Base-by-base conservation (phyloP, 2,113 vertebrate genomes). In the Terrapene triunguis region DNA sequence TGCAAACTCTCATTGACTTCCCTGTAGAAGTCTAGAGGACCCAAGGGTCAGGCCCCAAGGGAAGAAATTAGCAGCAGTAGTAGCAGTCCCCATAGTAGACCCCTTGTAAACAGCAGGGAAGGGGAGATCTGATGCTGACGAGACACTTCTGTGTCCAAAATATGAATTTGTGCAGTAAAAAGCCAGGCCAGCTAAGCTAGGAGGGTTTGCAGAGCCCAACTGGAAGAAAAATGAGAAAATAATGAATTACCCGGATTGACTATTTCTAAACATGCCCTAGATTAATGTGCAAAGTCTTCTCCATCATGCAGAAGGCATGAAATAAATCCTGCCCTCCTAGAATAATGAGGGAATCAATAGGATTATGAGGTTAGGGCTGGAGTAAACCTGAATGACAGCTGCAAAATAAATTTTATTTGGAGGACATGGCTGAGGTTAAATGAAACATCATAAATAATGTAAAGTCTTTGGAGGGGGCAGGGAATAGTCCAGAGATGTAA, bases 371-470 rank as follows among this genome's bases (percentile, higher is more conserved):
- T 98, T 98, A 98, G 98, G 98, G 96, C 97, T 2, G 74, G 97
- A 97, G 98, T 98, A 98, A 98, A 96, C 97, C 95, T 90, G 97
- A 98, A 96, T 97, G 98, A 98, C 98, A 98, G 98, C 97, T 98
- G 97, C 97, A 98, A 98, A 98, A 97, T 98, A 98, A 98, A 98
- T 98, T 98, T 98, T 97, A 98, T 98, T 98, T 96, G 97, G 96
- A 97, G 98, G 97, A 98, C 96, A 97, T 96, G 96, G 95, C 95
- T 93, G 95, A 95, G 97, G 98, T 98, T 98, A 98, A 98, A 98
- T 97, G 97, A 98, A 97, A 97, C 76, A 83, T 96, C 98, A 97
- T 98, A 98, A 98, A 98, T 98, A 98, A 97, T 94, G 84, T 69
- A 89, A 96, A 98, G 95, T 80, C 74, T 96, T 96, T 96, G 90